phyloP scores from a whole-genome alignment of 2,797 vertebrate species.

The Nyctalus aviator region DNA sequence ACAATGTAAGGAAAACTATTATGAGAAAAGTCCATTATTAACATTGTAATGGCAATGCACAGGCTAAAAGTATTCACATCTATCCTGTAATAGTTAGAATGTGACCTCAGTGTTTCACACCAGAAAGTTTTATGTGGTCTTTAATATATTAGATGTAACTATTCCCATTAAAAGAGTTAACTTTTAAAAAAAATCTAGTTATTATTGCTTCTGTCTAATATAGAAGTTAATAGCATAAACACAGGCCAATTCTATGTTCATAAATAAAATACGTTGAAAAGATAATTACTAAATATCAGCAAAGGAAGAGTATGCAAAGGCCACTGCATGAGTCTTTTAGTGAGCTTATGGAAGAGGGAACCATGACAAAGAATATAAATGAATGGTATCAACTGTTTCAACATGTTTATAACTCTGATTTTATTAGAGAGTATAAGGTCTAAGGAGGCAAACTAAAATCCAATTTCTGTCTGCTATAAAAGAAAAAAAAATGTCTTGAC shows the following conservation, averaged over 20 bases:
- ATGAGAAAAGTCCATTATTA: slow-evolving; percentile 38
- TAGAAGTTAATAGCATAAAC: background rate
- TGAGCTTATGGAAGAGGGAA: background rate
- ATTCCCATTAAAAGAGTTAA: background rate
- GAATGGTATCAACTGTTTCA: background rate
- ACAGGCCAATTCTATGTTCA: background rate
- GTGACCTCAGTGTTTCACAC: background rate
- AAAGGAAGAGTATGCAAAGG: background rate
- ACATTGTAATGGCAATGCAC: slow-evolving; percentile 6
- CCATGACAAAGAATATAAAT: background rate
- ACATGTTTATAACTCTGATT: background rate
- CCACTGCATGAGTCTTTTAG: background rate
- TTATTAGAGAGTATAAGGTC: background rate
- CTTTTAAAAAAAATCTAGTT: background rate
- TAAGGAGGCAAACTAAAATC: background rate
- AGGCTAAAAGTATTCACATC: background rate
- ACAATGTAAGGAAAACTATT: background rate
- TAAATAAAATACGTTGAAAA: background rate
- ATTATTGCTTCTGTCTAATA: background rate
- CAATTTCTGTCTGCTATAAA: background rate
- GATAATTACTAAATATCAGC: rapidly evolving
- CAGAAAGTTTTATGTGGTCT: background rate
- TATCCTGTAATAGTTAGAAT: background rate
- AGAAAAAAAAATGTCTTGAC: background rate
- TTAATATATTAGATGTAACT: background rate